Percentiles rank a stretch among this genome's conserved stretches.
Conservation (phyloP, 2,888 invertebrate genomes). For the Ophion obscuratus region DNA sequence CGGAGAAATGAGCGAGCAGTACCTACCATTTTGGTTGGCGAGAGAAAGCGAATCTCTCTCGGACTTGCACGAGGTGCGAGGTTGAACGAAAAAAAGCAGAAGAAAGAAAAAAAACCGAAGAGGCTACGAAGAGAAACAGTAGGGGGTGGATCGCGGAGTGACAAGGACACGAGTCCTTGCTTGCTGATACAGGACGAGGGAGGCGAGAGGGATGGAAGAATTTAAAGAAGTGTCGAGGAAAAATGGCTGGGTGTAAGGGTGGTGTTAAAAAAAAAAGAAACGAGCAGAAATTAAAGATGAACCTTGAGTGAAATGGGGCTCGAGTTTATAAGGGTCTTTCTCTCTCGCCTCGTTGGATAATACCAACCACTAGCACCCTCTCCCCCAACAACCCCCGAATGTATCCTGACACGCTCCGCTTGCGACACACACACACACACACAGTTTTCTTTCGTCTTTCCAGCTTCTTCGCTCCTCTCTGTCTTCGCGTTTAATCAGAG, state of each 20-base stretch:
- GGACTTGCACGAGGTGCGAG: constrained; percentile 45
- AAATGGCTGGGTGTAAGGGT: constrained; percentile 62
- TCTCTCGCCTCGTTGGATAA: constrained; percentile 62
- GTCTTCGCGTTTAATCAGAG: constrained; percentile 65
- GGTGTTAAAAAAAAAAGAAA: constrained; percentile 74
- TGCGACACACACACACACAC: constrained; percentile 13
- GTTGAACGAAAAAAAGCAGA: constrained; percentile 35
- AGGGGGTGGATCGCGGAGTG: constrained; percentile 51
- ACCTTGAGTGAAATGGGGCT: constrained; percentile 83
- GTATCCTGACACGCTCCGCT: constrained; percentile 44
- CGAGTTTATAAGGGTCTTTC: constrained; percentile 82
- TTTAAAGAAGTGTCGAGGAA: constrained; percentile 82
- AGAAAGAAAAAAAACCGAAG: constrained; percentile 36
- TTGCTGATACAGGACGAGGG: constrained; percentile 30
- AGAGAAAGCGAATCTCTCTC: constrained; percentile 40
- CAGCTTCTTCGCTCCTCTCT: constrained; percentile 4
- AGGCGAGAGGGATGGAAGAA: constrained; percentile 66
- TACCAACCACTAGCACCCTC: constrained; percentile 29
- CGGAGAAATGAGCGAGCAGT: constrained; percentile 83
- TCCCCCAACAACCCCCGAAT: constrained; percentile 51
- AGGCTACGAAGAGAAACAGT: constrained; percentile 52
- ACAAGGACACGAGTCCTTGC: constrained; percentile 54
- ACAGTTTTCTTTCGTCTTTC: constrained; percentile 31
- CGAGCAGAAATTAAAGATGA: constrained; percentile 84
- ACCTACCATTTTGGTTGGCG: constrained; percentile 71